phyloP scores from a whole-genome alignment of 2,888 invertebrate genomes.

The Drosophila prolongata region DNA sequence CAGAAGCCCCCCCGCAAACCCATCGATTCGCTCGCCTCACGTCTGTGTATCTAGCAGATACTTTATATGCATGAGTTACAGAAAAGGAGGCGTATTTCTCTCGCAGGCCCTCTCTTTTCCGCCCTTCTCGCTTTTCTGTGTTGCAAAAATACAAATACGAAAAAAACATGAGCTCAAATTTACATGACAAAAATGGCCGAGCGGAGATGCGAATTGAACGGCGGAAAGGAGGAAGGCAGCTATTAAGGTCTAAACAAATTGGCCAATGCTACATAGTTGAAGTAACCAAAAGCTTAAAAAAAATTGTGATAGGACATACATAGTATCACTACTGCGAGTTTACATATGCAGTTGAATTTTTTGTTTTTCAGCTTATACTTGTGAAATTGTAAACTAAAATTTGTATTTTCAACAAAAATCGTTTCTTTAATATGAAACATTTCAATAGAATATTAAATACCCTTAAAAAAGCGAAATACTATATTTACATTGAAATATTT shows the following conservation, averaged over 20 bases:
- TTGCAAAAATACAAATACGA: conserved; percentile 62
- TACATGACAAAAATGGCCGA: conserved; percentile 62
- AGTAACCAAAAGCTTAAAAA: neutral
- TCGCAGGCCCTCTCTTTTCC: conserved; percentile 14
- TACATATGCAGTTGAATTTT: too few relatives aligned
- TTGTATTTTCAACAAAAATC: too few relatives aligned
- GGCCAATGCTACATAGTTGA: neutral
- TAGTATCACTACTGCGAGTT: too few relatives aligned
- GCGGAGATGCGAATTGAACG: neutral
- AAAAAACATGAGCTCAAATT: conserved; percentile 33
- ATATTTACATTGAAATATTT: neutral
- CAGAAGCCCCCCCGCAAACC: conserved; percentile 8
- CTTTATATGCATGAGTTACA: conserved; percentile 80
- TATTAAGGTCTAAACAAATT: neutral
- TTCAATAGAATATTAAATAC: too few relatives aligned
- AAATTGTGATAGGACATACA: too few relatives aligned
- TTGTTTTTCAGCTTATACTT: too few relatives aligned
- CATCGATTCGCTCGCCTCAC: conserved; percentile 39
- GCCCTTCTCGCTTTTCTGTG: conserved; percentile 27
- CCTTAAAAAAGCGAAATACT: too few relatives aligned
- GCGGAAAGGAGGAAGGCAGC: neutral
- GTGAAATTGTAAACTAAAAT: too few relatives aligned
- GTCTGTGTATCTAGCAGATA: conserved; percentile 77
- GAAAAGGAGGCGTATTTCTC: conserved; percentile 74
- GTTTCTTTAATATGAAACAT: too few relatives aligned